Evolutionary conservation across 2,797 vertebrate genomes (phyloP).

Genomic region (Smutsia temminckii): DNA sequence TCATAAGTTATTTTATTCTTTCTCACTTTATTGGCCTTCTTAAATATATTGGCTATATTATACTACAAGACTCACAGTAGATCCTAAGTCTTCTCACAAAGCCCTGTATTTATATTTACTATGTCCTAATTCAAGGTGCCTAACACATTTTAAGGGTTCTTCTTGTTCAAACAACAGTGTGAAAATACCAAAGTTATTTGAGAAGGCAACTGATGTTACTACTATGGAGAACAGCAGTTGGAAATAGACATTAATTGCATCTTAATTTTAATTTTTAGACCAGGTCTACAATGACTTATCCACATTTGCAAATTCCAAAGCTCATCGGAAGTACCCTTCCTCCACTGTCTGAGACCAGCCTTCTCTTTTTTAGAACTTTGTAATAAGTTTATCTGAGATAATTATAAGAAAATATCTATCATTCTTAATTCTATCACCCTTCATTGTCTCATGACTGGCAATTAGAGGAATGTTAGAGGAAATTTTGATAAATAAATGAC

Average conservation of each 20-base stretch:
- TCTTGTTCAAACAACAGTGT: not conserved
- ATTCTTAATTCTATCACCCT: not conserved
- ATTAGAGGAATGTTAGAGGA: not conserved
- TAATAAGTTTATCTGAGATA: not conserved
- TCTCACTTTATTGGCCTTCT: slow-evolving; percentile 28
- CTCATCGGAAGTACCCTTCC: not conserved
- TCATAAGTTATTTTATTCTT: slow-evolving; percentile 50
- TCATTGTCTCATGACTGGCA: not conserved
- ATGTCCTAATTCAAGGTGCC: not conserved
- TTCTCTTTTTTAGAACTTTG: not conserved
- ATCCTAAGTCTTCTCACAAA: not conserved
- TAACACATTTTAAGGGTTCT: not conserved
- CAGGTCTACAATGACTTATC: not conserved
- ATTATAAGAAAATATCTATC: not conserved
- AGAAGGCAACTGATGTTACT: not conserved
- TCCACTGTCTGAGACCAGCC: not conserved
- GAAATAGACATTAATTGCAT: not conserved
- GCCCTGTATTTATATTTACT: slow-evolving; percentile 23
- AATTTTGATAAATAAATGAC: not conserved
- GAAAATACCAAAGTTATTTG: not conserved
- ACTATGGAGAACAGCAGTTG: not conserved
- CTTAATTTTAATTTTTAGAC: not conserved
- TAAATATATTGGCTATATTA: slow-evolving; percentile 32
- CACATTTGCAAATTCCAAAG: not conserved
- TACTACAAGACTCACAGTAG: not conserved